These are phyloP conservation scores for Corbicula japonica DNA, from an alignment of 2,888 invertebrate genomes.

Conservation along the genomic window DNA sequence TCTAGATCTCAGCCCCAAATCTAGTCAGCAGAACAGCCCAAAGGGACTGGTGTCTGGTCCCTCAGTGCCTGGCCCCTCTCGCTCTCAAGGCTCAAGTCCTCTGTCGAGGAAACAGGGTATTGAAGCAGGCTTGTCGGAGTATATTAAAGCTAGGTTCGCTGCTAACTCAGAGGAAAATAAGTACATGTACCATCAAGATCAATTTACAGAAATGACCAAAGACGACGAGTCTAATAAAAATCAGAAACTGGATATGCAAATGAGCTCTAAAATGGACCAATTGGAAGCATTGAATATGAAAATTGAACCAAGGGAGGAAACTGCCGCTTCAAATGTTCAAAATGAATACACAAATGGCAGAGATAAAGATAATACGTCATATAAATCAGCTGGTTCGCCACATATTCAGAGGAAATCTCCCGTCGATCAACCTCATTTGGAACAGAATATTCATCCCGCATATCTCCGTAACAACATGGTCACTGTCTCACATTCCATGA, in stretches of 20 bases:
- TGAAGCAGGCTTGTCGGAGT: conserved; percentile 2
- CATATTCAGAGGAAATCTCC: conserved; percentile 36
- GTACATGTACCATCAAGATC: conserved; percentile 21
- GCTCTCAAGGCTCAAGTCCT: conserved; percentile 16
- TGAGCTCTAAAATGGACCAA: conserved; percentile 57
- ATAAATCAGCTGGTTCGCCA: conserved; percentile 25
- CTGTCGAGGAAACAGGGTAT: conserved; percentile 5
- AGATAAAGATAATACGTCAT: conserved; percentile 12
- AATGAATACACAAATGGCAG: conserved; percentile 15
- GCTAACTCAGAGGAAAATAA: conserved; percentile 14
- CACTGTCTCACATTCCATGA: conserved; percentile 66
- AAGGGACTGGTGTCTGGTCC: conserved; percentile 17
- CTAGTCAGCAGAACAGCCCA: conserved; percentile 33
- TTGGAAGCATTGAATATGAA: conserved; percentile 67
- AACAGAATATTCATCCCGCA: conserved; percentile 53
- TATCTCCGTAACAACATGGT: conserved; percentile 55
- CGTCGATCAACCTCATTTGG: conserved; percentile 45
- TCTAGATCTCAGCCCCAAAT: conserved; percentile 55
- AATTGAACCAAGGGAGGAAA: conserved; percentile 44
- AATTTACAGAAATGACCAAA: conserved; percentile 28
- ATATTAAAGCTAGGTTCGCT: conserved; percentile 1
- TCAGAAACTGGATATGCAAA: conserved; percentile 56
- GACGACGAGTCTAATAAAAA: conserved; percentile 38
- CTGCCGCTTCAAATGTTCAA: conserved; percentile 32
- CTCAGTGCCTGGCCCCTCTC: conserved; percentile 1